phyloP scores from a whole-genome alignment of 1,140 invertebrate genomes.

The Scylla paramamosain region DNA sequence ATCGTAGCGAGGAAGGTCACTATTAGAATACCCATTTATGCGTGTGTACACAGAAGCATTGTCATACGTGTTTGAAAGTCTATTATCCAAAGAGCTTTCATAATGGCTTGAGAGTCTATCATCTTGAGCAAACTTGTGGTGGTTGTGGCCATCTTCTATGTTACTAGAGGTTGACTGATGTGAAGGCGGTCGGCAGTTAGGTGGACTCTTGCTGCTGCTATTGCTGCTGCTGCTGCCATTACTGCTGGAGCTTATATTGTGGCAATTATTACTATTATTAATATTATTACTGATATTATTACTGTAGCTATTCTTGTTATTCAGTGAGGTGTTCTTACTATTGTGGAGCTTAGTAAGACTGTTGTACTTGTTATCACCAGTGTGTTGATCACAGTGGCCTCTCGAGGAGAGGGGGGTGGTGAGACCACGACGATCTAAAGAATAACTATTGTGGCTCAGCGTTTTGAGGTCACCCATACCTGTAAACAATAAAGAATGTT shows the following conservation, averaged over 20 bases:
- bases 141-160: slow-evolving; percentile 78
- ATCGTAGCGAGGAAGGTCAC: slow-evolving; percentile 76
- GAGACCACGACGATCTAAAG: slow-evolving; percentile 72
- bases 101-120: slow-evolving; percentile 56
- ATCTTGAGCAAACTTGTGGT: slow-evolving; percentile 61
- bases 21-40: slow-evolving; percentile 70
- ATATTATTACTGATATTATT: slow-evolving; percentile 44
- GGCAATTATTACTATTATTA: slow-evolving; percentile 32
- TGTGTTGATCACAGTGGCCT: slow-evolving; percentile 65
- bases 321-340: slow-evolving; percentile 67
- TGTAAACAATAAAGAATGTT: slow-evolving; percentile 77
- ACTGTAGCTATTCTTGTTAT: slow-evolving; percentile 67
- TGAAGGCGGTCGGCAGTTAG: slow-evolving; percentile 80
- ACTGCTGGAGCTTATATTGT: slow-evolving; percentile 37
- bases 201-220: slow-evolving; percentile 56
- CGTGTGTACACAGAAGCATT: slow-evolving; percentile 54
- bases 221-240: slow-evolving; percentile 42
- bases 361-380: slow-evolving; percentile 69
- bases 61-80: slow-evolving; percentile 70
- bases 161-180: slow-evolving; percentile 80
- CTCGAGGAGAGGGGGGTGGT: slow-evolving; percentile 63
- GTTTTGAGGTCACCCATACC: slow-evolving; percentile 83
- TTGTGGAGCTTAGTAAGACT: slow-evolving; percentile 74
- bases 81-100: slow-evolving; percentile 55
- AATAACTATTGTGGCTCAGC: slow-evolving; percentile 75